phyloP scores from a whole-genome alignment of 2,888 invertebrate genomes.

The Perithous albicinctus region DNA sequence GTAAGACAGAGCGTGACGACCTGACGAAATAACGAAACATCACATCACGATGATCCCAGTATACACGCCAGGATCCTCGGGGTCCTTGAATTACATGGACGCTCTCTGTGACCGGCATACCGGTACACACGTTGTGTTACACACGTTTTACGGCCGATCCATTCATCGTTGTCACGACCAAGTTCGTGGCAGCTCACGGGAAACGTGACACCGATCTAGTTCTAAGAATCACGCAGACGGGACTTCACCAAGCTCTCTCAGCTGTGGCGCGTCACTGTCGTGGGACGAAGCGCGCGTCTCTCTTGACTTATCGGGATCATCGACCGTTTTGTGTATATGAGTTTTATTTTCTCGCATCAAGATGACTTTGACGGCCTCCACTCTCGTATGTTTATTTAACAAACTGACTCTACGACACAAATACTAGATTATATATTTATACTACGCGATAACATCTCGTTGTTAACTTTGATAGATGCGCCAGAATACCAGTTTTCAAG shows the following conservation, averaged over 20 bases:
- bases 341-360: conserved; percentile 25
- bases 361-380: conserved; percentile 18
- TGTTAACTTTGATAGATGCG: conserved; percentile 25
- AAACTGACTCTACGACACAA: conserved; percentile 9
- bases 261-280: conserved; percentile 21
- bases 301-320: conserved; percentile 65
- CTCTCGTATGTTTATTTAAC: conserved; percentile 43
- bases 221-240: conserved; percentile 53
- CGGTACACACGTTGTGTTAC: background rate
- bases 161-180: conserved; percentile 57
- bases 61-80: background rate
- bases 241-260: conserved; percentile 37
- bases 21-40: background rate
- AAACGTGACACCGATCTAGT: conserved; percentile 64
- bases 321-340: conserved; percentile 43
- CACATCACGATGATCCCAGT: background rate
- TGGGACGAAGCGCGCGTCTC: conserved; percentile 48
- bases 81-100: conserved; percentile 3
- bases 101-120: background rate
- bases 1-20: background rate
- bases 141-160: conserved; percentile 48
- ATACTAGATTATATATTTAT: conserved; percentile 19
- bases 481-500: conserved; percentile 18
- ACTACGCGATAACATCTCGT: conserved; percentile 29
- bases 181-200: conserved; percentile 27